phyloP scores from a whole-genome alignment of 2,113 vertebrate genomes.

The Sceloporus tristichus region DNA sequence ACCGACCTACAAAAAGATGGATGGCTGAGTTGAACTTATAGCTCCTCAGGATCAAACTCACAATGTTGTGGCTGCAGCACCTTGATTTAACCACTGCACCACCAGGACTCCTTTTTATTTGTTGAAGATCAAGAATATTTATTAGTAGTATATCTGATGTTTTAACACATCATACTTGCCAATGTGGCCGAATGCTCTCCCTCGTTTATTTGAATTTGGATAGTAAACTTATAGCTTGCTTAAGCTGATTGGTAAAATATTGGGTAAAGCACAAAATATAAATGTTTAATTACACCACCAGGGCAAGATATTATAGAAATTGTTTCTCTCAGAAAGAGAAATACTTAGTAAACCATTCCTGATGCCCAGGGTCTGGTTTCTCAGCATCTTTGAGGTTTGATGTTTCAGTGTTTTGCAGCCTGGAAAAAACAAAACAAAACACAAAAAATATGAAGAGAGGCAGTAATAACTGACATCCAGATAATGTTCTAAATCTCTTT shows the following conservation, averaged over 20 bases:
- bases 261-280: background rate
- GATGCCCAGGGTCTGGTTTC: constrained; percentile 82
- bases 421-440: constrained; percentile 69
- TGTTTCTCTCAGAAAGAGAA: constrained; percentile 88
- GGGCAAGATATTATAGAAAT: constrained; percentile 28
- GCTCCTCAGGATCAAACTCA: no score
- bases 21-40: no score
- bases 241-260: background rate
- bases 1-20: no score
- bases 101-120: background rate
- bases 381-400: constrained; percentile 78
- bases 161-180: background rate
- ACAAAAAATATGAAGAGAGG: background rate
- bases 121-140: background rate
- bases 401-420: constrained; percentile 82
- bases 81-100: no score
- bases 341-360: constrained; percentile 98
- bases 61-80: no score
- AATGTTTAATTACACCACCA: background rate
- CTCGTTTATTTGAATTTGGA: background rate
- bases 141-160: background rate
- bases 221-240: background rate
- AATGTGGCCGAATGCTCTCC: background rate
- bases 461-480: background rate
- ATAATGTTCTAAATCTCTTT: background rate